These are phyloP conservation scores for Linyphia triangularis DNA, from an alignment of 2,888 invertebrate genomes.

Conservation along the genomic window DNA sequence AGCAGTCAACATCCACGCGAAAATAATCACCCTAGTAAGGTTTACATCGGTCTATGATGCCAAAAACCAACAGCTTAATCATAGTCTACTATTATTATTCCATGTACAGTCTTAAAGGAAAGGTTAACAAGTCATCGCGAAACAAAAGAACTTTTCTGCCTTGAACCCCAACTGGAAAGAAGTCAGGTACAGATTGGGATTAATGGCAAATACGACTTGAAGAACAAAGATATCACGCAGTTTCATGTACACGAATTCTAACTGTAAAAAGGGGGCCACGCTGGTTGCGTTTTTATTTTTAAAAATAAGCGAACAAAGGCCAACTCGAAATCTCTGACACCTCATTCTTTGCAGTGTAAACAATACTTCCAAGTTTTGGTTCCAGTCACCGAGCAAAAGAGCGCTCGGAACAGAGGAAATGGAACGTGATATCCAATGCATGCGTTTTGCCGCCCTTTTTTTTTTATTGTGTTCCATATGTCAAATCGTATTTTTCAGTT, in stretches of 20 bases:
- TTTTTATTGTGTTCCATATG: constrained; percentile 43
- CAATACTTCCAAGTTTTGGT: constrained; percentile 30
- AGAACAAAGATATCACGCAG: background rate
- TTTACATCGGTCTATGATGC: too few relatives aligned
- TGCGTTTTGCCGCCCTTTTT: constrained; percentile 2
- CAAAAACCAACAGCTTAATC: too few relatives aligned
- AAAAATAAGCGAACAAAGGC: background rate
- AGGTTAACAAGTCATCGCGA: background rate
- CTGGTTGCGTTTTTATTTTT: background rate
- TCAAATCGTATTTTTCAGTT: background rate
- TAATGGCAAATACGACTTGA: background rate
- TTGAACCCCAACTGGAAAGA: background rate
- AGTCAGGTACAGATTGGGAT: background rate
- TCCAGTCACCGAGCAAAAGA: constrained; percentile 42
- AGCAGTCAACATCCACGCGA: too few relatives aligned
- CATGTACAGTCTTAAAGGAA: background rate
- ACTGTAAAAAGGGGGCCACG: background rate
- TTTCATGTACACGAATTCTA: background rate
- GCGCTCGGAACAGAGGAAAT: constrained; percentile 58
- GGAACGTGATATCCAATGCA: constrained; percentile 59
- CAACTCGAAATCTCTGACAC: constrained; percentile 11
- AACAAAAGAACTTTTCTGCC: background rate
- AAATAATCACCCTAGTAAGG: too few relatives aligned
- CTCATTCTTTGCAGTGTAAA: background rate
- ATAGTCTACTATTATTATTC: background rate